phyloP scores from a whole-genome alignment of 2,888 invertebrate genomes.

The Eugnorisma glareosa region DNA sequence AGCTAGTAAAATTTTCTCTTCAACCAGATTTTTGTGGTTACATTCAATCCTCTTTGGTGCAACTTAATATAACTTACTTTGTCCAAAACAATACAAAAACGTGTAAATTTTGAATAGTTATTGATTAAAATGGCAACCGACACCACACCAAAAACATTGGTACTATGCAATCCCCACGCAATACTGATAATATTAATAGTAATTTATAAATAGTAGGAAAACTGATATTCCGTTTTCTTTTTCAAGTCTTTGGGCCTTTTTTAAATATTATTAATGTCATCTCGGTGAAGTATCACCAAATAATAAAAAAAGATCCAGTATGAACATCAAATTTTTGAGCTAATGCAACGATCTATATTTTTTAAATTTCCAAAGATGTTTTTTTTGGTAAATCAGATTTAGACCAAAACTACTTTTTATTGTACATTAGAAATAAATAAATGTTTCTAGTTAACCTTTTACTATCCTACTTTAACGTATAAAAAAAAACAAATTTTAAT shows the following conservation, averaged over 20 bases:
- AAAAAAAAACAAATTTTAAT: constrained; percentile 35
- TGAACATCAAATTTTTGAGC: background rate
- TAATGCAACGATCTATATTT: background rate
- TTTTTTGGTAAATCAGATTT: constrained; percentile 7
- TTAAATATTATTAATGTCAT: background rate
- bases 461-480: constrained; percentile 52
- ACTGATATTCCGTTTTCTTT: background rate
- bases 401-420: constrained; percentile 40
- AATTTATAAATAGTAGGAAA: background rate
- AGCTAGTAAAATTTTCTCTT: constrained; percentile 54
- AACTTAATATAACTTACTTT: constrained; percentile 59
- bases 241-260: background rate
- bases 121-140: constrained; percentile 60
- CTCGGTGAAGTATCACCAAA: background rate
- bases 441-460: constrained; percentile 43
- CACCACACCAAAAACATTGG: constrained; percentile 54
- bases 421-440: constrained; percentile 59
- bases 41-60: constrained; percentile 68
- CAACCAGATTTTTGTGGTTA: constrained; percentile 57
- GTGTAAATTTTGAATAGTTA: constrained; percentile 37
- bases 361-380: background rate
- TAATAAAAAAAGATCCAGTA: background rate
- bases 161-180: constrained; percentile 27
- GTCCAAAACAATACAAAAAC: constrained; percentile 46
- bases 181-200: background rate